Evolutionary conservation across 2,797 vertebrate genomes (phyloP).

Genomic region (Macrochelys suwanniensis): DNA sequence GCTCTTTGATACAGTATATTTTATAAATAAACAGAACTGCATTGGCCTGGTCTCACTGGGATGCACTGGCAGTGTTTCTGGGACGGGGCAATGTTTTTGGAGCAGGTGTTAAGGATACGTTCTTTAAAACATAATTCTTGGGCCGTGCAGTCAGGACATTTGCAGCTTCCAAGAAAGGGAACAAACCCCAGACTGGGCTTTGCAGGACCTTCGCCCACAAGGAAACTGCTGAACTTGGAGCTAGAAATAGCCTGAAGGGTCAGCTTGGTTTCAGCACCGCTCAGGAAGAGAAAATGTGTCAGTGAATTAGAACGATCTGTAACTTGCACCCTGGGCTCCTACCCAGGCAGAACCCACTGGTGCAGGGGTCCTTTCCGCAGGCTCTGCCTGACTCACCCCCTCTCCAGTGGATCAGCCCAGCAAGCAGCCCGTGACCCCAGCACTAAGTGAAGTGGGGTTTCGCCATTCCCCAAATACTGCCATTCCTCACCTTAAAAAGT

Average conservation of each 20-base stretch:
- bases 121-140: not conserved
- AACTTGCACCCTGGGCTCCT: not conserved
- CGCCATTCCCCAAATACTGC: not conserved
- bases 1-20: not conserved
- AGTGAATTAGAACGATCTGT: not conserved
- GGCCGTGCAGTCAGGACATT: not conserved
- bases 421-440: not conserved
- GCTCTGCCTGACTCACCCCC: not conserved
- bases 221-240: not conserved
- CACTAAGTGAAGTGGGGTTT: not conserved
- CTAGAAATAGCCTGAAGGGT: not conserved
- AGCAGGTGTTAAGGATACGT: constrained; percentile 6
- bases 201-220: not conserved
- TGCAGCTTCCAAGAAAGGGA: not conserved
- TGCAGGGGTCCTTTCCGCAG: too few relatives aligned
- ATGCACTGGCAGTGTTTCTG: not conserved
- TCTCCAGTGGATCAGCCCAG: not conserved
- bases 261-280: not conserved
- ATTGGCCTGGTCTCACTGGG: not conserved
- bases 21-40: not conserved
- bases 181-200: not conserved
- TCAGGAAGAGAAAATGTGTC: not conserved
- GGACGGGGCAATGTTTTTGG: not conserved
- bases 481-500: not conserved
- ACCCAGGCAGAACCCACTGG: not conserved